Conservation (phyloP, 1,140 invertebrate genomes). For the Neodiprion lecontei region DNA sequence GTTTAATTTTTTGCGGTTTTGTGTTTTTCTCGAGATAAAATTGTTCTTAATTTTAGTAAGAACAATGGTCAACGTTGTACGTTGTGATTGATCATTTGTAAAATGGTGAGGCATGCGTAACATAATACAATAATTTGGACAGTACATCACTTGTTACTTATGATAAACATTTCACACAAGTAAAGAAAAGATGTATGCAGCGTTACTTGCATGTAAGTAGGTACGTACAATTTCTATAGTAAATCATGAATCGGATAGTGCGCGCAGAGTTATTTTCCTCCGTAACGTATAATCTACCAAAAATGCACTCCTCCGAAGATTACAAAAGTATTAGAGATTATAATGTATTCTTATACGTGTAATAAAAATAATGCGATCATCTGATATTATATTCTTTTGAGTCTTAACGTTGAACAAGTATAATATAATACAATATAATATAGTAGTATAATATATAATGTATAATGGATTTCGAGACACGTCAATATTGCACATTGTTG, state of each 20-base stretch:
- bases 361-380: background rate
- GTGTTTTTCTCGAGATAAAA: constrained; percentile 28
- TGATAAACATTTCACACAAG: constrained; percentile 9
- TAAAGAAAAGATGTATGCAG: constrained; percentile 26
- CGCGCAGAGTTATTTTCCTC: background rate
- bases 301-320: background rate
- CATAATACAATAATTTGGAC: background rate
- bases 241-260: background rate
- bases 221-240: too few relatives aligned
- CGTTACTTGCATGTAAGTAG: background rate
- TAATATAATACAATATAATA: too few relatives aligned
- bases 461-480: background rate
- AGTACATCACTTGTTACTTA: background rate
- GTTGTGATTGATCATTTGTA: constrained; percentile 29
- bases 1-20: background rate
- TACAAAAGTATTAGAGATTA: background rate
- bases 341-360: background rate
- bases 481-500: background rate
- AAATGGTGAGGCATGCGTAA: constrained; percentile 21
- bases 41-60: constrained; percentile 35
- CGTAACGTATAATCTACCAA: background rate
- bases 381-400: too few relatives aligned
- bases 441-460: too few relatives aligned
- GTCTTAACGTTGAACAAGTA: too few relatives aligned
- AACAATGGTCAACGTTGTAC: constrained; percentile 39